Base-by-base conservation (phyloP, 64 coral and sea anemone species). In the Orbicella faveolata region DNA sequence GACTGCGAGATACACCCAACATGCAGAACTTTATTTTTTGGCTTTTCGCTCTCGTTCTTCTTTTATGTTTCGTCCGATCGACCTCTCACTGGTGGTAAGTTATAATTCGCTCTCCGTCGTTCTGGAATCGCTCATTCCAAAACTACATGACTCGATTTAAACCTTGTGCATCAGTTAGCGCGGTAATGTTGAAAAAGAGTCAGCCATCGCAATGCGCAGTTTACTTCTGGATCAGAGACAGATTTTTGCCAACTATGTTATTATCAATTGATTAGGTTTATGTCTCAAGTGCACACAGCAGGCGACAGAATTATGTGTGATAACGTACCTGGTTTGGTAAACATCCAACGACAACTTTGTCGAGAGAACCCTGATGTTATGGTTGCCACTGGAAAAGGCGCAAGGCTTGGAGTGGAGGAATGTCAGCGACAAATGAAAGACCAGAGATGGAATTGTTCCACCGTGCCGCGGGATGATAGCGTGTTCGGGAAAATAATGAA, bases 391-490 rank as follows among this genome's bases (percentile, higher is more conserved):
- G 97, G 97, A 2, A 96, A 96, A 86, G 97, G 97, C n/a, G 97
- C 94, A 2, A 93, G 96, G 36, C 91, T 92, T 9, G 94, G 89
- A 61, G 83, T 99, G 0, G 39, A 94, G 14, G 91, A 99, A 36
- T 99, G 97, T 36, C 97, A 99, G 69, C 61, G 86, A 21, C 97
- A 99, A 74, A 90, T 99, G 34, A 75, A 73, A 61, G 69, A 91
- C 69, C 83, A 99, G 59, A 73, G 91, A 9, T 99, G 97, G 97
- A 99, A 99, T 75, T 99, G 97, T 33, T 96, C 94, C 6, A 99
- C 94, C 6, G 88, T 93, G 4, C 53, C 95, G 23, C 62, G 84
- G 10, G 97, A 96, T 85, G 63, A 84, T 10, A 91, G 88, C 20
- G 88, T 99, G 23, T 99, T 99, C 55, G 94, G 97, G 21, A 96